Evolutionary conservation across 2,888 invertebrate species (phyloP), one percentile per base, ranked within the genome.

Genomic region (Sisyra nigra): DNA sequence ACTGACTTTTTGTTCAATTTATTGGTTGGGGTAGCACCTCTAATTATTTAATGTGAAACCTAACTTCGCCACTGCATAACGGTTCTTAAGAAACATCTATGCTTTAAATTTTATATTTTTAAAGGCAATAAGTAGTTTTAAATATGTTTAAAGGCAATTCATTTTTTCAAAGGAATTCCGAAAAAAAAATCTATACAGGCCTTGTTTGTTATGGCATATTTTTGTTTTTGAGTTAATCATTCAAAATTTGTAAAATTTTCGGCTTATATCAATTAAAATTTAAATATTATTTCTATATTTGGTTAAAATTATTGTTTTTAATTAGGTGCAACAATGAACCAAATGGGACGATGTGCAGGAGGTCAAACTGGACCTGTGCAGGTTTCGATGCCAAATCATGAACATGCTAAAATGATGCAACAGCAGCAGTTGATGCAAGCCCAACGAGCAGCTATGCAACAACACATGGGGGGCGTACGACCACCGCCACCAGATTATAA

Each of bases 401-500:
- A 17, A 48, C 79, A 79, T 55, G 77, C 76, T 4, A 79, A 79
- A 60, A 69, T 76, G 60, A 55, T 78, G 48, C 73, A 72, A 56
- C 77, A 75, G 53, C 78, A 80, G 54, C 69, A 74, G 67, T 51
- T 73, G 50, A 62, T 71, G 18, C 68, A 69, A 10, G 73, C 74
- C 51, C 69, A 67, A 39, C 38, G 40, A 15, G 40, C 46, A n/a
- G 18, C 30, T 35, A 34, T 40, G 35, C 50, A 51, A 15, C 50
- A 53, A 29, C 54, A 57, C 31, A 38, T 39, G 38, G 39, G 36
- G 10, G 41, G 46, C 3, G 67, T 69, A 15, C 70, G 83, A 42
- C 83, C 86, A 19, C 87, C 87, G 15, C 87, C 87, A 34, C 88
- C 87, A 2, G 87, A 87, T 60, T 87, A 88, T 63, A 87, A 86